Base-by-base conservation (phyloP, 35 echinoderm and acorn worm species). In the Eucidaris tribuloides region DNA sequence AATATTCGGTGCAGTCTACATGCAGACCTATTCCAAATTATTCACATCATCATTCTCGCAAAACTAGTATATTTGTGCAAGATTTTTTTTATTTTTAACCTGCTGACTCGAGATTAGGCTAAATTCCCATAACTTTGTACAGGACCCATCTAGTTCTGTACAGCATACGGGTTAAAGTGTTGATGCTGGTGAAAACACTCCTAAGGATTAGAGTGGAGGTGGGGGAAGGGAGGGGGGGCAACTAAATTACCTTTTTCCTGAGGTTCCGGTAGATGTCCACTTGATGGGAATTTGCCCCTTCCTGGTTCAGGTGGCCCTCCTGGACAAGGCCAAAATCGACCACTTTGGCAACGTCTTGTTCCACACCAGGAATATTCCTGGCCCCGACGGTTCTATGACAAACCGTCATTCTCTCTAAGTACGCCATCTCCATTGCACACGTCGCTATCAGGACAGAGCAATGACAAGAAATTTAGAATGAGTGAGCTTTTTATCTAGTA, bases 231-330 rank as follows among this genome's bases (percentile, higher is more conserved):
- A 17, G 71, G 71, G 36, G 7, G 15, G 44, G 2, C 17, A 17
- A 0, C 18, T 0, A 17, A 35, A 33, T 63, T 93, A 90, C 42
- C 83, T 89, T 56, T 79, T 92, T 27, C 91, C 79, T 33, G 93
- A 83, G 19, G 96, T 83, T 65, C 93, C 96, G 24, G 96, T 90
- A 0, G 96, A 54, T 52, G 96, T 99, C 96, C 96, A 99, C 62
- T 92, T 99, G 70, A 99, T 99, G 28, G 96, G 96, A 30, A 99
- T 79, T 37, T 38, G 82, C 83, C 40, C 91, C 96, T 33, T 83
- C 72, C 54, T 90, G 87, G 44, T 72, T 99, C 9, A 89, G 64
- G 0, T 83, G 48, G 14, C 58, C 96, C 33, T 89, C 91, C 57
- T 83, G 87, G 18, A 91, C 85, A 3, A 99, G 72, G 48, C 96